Evolutionary conservation across 2,797 vertebrate genomes (phyloP), one percentile per base, ranked within the genome.

Genomic region (Champsocephalus esox): DNA sequence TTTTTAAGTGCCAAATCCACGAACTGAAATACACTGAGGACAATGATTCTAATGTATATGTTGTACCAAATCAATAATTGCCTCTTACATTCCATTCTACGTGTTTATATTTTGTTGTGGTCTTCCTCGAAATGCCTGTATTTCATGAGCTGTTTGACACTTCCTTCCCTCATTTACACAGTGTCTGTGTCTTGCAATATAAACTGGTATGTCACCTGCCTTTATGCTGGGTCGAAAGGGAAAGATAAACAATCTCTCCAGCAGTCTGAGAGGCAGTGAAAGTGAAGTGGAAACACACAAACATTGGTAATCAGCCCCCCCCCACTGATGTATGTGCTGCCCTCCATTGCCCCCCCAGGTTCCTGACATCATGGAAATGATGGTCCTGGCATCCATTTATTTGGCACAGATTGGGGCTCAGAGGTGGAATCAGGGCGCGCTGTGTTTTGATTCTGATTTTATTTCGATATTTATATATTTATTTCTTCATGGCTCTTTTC

Each of bases 301-400:
- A 78, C 79, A 79, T 66, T 24, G 12, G 76, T 84, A 89, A 87
- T 90, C 84, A 86, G 78, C 83, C 70, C 28, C 4, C 28, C 28
- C 24, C 24, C 65, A 44, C 80, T 81, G 82, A 88, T 88, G 82
- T 80, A 60, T 80, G 28, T 28, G 28, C 28, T 54, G 38, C 59
- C 67, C 60, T 54, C 80, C 76, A 51, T 75, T n/a, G 68, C 85
- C 66, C 69, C 66, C 58, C 67, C 56, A 44, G 78, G 67, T 72
- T 73, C 62, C 71, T 81, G 44, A 85, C 81, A 82, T 87, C 79
- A 71, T 75, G 83, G 78, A 92, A 91, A 91, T 90, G 12, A 90
- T 88, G 86, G 77, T 88, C 73, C 77, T 70, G 56, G 74, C 79
- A 80, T 91, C 85, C 46, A 88, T 92, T 91, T 91, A 71, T 81